These are phyloP conservation scores for Chaetoderma sp. DNA, from an alignment of 2,888 invertebrate species.

Conservation along the genomic window DNA sequence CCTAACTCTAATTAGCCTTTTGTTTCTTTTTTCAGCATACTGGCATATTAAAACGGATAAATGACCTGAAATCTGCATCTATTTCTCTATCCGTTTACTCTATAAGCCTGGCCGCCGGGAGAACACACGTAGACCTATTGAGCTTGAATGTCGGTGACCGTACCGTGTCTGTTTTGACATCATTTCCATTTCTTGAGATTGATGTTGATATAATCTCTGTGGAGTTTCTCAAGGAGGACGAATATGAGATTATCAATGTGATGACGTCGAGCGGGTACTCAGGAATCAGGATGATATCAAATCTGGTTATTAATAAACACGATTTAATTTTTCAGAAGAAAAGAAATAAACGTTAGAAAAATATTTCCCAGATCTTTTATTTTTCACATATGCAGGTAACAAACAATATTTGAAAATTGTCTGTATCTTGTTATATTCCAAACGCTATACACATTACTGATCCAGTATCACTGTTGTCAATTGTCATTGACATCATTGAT, in stretches of 20 bases:
- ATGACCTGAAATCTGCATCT: too few relatives aligned
- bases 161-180: conserved; percentile 18
- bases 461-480: too few relatives aligned
- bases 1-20: too few relatives aligned
- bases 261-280: background rate
- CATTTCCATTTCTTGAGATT: conserved; percentile 12
- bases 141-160: conserved; percentile 20
- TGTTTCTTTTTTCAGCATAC: too few relatives aligned
- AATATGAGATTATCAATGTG: background rate
- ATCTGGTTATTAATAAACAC: background rate
- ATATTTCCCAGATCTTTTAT: too few relatives aligned
- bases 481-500: too few relatives aligned
- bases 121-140: conserved; percentile 18
- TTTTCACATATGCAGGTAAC: too few relatives aligned
- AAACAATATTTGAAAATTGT: too few relatives aligned
- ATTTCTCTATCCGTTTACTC: conserved; percentile 4
- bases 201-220: background rate
- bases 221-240: background rate
- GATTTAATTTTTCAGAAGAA: background rate
- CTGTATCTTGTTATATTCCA: too few relatives aligned
- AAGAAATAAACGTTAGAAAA: background rate
- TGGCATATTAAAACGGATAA: too few relatives aligned
- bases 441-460: too few relatives aligned
- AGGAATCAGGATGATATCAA: background rate
- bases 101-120: conserved; percentile 13